phyloP scores from a whole-genome alignment of 2,888 invertebrate species.

The Clitarchus hookeri region DNA sequence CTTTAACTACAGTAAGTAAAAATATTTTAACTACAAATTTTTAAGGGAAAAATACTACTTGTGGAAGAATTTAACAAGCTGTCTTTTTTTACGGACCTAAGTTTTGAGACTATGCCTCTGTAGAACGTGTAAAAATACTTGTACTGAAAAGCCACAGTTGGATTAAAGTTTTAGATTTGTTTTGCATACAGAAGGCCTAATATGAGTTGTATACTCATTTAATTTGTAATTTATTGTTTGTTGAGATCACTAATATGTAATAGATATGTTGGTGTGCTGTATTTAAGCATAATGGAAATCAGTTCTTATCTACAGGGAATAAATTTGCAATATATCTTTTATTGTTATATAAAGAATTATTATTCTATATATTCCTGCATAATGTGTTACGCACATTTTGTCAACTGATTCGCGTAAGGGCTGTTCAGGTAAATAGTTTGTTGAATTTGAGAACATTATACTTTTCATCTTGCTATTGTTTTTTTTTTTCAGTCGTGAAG shows the following conservation, averaged over 20 bases:
- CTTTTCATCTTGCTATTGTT: neutral
- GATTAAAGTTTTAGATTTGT: neutral
- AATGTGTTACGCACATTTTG: neutral
- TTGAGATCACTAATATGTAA: neutral
- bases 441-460: neutral
- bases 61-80: neutral
- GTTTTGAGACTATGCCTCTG: neutral
- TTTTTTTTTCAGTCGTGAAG: neutral
- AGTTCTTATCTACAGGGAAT: neutral
- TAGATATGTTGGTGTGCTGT: neutral
- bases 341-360: neutral
- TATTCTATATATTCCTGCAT: neutral
- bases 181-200: neutral
- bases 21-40: neutral
- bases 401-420: neutral
- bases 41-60: slow-evolving; percentile 7
- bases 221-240: neutral
- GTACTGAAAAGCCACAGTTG: neutral
- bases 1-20: neutral
- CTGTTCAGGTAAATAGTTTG: neutral
- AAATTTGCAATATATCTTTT: neutral
- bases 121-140: neutral
- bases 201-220: neutral
- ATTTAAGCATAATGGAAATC: neutral
- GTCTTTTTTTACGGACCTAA: neutral